Evolutionary conservation across 2,888 invertebrate genomes (phyloP), one percentile per base, ranked within the genome.

Genomic region (Incurvaria masculella): DNA sequence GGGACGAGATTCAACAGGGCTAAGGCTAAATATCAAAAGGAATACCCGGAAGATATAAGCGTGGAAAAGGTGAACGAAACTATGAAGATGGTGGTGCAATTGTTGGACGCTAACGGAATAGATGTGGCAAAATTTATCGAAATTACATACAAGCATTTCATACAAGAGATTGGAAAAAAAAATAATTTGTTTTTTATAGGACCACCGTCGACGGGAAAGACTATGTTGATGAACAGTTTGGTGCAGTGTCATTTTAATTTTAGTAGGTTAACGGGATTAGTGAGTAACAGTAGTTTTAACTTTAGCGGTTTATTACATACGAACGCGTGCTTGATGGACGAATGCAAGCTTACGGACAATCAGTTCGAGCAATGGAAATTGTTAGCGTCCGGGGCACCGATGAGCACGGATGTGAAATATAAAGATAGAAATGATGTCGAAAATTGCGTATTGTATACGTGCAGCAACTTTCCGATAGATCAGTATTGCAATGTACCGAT

Each of bases 291-390:
- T 0, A 19, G 49, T 0, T 61, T 63, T 33, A 62, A 62, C 19
- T 59, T 61, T 42, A 23, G 46, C 0, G 47, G 44, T 0, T 16
- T 61, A 8, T 5, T 57, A 21, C 51, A 58, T 6, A 54, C 51
- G 1, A 64, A 62, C 33, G 61, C 61, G 0, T 56, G 57, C 14
- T 56, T 60, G 17, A 62, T 61, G 61, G 60, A 61, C 18, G 59
- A 61, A 42, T 62, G 61, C 4, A 59, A 59, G 20, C 39, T 62
- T 8, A 61, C 60, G 0, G 59, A 62, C 0, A 62, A 61, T 2
- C 60, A 61, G 20, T 18, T 41, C n/a, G 60, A 63, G 42, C 63
- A 62, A 21, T 64, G 60, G 59, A 62, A 63, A 50, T 5, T 60
- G 8, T 16, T 62, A 1, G 59, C 59, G 0, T 50, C 53, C 0